phyloP scores from a whole-genome alignment of 35 echinoderm and acorn worm species.

The Amphiura filiformis region DNA sequence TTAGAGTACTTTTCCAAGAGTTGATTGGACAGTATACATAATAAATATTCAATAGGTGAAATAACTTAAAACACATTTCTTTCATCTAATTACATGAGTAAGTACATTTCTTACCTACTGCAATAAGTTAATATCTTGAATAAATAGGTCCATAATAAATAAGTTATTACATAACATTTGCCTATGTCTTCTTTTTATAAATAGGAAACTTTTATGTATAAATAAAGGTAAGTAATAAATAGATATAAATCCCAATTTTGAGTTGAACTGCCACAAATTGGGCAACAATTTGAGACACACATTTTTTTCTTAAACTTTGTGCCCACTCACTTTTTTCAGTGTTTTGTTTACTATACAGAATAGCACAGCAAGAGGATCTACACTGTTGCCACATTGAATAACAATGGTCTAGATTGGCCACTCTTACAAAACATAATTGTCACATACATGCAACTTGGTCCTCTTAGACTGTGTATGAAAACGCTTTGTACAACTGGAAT shows the following conservation, averaged over 20 bases:
- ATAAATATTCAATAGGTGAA: background rate
- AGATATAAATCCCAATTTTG: conserved; percentile 6
- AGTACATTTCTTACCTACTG: background rate
- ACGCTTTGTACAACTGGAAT: background rate
- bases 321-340: too few species aligned
- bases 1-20: conserved; percentile 2
- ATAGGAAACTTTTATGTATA: background rate
- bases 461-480: background rate
- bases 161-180: conserved; percentile 10
- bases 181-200: background rate
- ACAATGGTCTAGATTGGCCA: background rate
- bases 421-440: background rate
- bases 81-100: background rate
- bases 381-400: background rate
- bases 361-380: background rate
- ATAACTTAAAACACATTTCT: background rate
- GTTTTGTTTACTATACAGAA: background rate
- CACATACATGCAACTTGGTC: background rate
- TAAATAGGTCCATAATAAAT: conserved; percentile 10
- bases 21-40: conserved; percentile 10
- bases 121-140: conserved; percentile 6
- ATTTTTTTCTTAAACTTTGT: background rate
- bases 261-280: background rate
- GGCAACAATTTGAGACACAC: background rate
- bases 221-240: conserved; percentile 1